Base-by-base conservation (phyloP, 1,140 invertebrate genomes). In the Battus philenor region DNA sequence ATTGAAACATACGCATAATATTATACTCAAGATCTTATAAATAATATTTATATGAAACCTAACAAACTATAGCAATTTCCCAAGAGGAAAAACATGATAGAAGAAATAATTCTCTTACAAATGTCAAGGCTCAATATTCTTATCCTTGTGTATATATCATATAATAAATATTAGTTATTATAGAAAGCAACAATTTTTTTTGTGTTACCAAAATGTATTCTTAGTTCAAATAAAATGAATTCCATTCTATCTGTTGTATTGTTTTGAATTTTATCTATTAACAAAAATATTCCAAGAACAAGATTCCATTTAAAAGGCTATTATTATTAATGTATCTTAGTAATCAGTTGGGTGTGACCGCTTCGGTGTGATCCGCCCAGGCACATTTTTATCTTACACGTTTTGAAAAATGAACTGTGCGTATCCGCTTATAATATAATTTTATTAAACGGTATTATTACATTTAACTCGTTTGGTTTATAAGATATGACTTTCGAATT, bases 321-420 rank as follows among this genome's bases (percentile, higher is more conserved):
- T 66, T 70, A 63, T 66, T 50, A 70, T 52, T 44, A 67, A 68
- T 68, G 59, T 59, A 66, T 71, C 65, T 65, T 70, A 65, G 63
- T 70, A 68, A 70, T 73, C 54, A 54, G 43, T 47, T 52, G 63
- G 60, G 61, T 52, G 54, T 67, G 65, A 57, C 61, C 48, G 50
- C 43, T 47, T 47, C 56, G 48, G 54, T 59, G 10, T 15, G 17
- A 13, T 34, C 45, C 45, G 15, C 33, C 45, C 26, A 16, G 22
- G n/a, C 13, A 29, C 12, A 30, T 33, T 4, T 36, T 36, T 16
- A 36, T 17, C 20, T 36, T 36, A n/a, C n/a, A n/a, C n/a, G n/a
- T n/a, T n/a, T n/a, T n/a, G n/a, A n/a, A n/a, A n/a, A n/a, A n/a
- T n/a, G n/a, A n/a, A n/a, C n/a, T n/a, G n/a, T n/a, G n/a, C n/a